phyloP scores from a whole-genome alignment of 2,797 vertebrate genomes.

The Phalanger gymnotis region DNA sequence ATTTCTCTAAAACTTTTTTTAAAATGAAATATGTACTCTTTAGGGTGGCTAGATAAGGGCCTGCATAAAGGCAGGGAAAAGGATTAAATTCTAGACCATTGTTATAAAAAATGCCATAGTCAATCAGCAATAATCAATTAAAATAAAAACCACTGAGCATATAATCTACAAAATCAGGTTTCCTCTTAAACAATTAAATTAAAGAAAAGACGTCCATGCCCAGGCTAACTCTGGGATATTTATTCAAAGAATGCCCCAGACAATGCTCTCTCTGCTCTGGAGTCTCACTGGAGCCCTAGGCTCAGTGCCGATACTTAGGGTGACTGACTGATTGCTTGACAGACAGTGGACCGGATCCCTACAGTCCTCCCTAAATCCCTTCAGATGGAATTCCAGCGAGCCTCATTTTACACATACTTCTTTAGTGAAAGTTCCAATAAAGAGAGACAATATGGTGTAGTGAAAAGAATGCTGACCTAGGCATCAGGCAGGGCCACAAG shows the following conservation, averaged over 20 bases:
- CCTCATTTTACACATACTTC: constrained; percentile 8
- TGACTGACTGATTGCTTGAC: neutral
- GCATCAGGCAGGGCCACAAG: neutral
- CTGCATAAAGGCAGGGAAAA: neutral
- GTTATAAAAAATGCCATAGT: neutral
- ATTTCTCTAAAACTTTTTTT: neutral
- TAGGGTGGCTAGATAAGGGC: neutral
- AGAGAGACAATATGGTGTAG: neutral
- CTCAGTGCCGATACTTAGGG: constrained; percentile 12
- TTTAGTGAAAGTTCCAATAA: constrained; percentile 43
- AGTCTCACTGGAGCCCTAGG: constrained; percentile 23
- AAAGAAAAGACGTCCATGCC: neutral
- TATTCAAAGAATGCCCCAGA: neutral
- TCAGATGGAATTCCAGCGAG: constrained; percentile 1
- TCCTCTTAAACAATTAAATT: neutral
- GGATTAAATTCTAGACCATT: neutral
- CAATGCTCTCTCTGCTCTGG: neutral
- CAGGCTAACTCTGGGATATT: neutral
- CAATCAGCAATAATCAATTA: neutral
- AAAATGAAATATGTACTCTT: neutral
- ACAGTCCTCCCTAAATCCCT: constrained; percentile 19
- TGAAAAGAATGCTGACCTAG: neutral
- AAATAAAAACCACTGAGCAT: neutral
- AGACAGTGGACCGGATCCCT: neutral
- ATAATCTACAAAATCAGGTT: neutral